Evolutionary conservation across 1,140 invertebrate genomes (phyloP), one percentile per base, ranked within the genome.

Genomic region (Apis cerana): DNA sequence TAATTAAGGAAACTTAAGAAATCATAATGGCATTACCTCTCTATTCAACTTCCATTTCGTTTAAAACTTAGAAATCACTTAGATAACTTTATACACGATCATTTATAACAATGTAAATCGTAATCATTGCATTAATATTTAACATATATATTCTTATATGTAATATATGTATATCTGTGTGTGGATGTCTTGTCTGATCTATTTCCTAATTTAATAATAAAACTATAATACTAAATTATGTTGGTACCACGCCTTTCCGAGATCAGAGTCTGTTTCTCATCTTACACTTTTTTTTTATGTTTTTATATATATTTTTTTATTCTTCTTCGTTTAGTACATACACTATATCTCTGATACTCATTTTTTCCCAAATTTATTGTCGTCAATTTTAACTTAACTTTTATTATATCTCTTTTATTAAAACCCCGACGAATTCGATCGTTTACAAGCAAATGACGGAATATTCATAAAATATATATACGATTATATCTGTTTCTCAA

Each of bases 21-120:
- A 90, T 91, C 89, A 84, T 90, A 93, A 93, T 94, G 92, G 93
- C 93, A 94, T 94, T 74, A 91, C 88, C 85, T 93, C 90, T 91
- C 89, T 88, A 75, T 91, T 88, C 71, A 89, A 87, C 86, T 80
- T 88, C 88, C 89, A 84, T 91, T 86, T 91, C 82, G 86, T 90
- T 92, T 87, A 92, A 93, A 94, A 94, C 91, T 92, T 92, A 93
- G 92, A 92, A 90, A 93, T 93, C 93, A 93, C 92, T 93, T 92
- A 91, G 89, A 93, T 94, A 94, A 92, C 93, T 94, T 94, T 94
- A 94, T 94, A 94, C 93, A 94, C 89, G 92, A 91, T 92, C 91
- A 91, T 94, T 93, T 90, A 92, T 94, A 94, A 94, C 93, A 94
- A 94, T 92, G 89, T 93, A 90, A 93, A 93, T 94, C 86, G 92